These are phyloP conservation scores for Myotis planiceps DNA, from an alignment of 2,797 vertebrate species.

Conservation along the genomic window DNA sequence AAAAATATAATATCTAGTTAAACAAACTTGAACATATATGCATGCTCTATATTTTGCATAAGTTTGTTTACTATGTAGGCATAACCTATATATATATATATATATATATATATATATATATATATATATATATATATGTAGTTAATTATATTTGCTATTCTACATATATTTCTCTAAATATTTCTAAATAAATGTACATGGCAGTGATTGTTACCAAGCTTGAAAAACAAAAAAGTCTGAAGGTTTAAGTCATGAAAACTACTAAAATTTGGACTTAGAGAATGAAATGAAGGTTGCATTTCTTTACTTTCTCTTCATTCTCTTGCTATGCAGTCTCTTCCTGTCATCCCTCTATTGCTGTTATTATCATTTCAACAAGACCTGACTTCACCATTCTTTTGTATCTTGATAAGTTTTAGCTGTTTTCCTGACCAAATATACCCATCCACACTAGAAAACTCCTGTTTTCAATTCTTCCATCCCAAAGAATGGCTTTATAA, in stretches of 20 bases:
- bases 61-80: neutral
- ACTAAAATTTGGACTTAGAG: neutral
- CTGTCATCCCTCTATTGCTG: neutral
- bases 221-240: neutral
- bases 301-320: neutral
- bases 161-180: neutral
- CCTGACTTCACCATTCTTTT: neutral
- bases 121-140: neutral
- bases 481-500: constrained; percentile 11
- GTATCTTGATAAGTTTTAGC: neutral
- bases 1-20: constrained; percentile 35
- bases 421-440: neutral
- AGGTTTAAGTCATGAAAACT: neutral
- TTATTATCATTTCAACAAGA: neutral
- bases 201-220: neutral
- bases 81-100: neutral
- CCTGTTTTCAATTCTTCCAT: constrained; percentile 16
- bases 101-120: no score
- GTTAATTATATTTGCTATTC: neutral
- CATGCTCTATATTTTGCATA: neutral
- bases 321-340: accelerated
- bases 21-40: neutral
- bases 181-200: neutral
- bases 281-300: neutral
- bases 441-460: constrained; percentile 37